A percentile compares a stretch with the other conserved stretches of the same genome.
These are phyloP conservation scores for Zhengitettix transpicula DNA, from an alignment of 2,888 invertebrate species.

Conservation along the genomic window DNA sequence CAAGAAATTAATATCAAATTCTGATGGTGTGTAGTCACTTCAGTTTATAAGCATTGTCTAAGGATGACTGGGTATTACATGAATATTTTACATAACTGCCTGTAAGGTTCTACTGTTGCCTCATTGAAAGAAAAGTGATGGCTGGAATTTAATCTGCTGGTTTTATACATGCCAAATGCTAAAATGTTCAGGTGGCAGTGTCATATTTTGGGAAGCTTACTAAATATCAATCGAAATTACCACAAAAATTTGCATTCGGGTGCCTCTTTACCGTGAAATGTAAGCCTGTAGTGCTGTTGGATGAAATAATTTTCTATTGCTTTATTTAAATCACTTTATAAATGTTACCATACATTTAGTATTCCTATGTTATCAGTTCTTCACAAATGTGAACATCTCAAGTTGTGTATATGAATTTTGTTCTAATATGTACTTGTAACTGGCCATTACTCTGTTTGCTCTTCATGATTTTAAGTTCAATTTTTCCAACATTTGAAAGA, in stretches of 20 bases:
- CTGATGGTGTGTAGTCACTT: background rate
- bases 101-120: no score
- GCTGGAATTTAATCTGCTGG: background rate
- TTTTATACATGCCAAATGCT: background rate
- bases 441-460: no score
- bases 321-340: background rate
- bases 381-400: no score
- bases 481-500: background rate
- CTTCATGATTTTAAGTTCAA: background rate
- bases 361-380: no score
- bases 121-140: no score
- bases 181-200: background rate
- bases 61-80: no score
- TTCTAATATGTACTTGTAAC: no score
- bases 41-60: background rate
- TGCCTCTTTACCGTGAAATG: background rate
- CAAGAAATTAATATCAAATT: background rate
- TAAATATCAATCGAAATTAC: background rate
- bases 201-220: background rate
- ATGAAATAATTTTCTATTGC: background rate
- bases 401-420: no score
- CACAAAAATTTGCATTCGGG: background rate
- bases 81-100: no score
- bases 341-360: no score
- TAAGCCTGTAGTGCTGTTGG: background rate